Conservation (phyloP, 1,140 invertebrate species). For the Drosophila trapezifrons region DNA sequence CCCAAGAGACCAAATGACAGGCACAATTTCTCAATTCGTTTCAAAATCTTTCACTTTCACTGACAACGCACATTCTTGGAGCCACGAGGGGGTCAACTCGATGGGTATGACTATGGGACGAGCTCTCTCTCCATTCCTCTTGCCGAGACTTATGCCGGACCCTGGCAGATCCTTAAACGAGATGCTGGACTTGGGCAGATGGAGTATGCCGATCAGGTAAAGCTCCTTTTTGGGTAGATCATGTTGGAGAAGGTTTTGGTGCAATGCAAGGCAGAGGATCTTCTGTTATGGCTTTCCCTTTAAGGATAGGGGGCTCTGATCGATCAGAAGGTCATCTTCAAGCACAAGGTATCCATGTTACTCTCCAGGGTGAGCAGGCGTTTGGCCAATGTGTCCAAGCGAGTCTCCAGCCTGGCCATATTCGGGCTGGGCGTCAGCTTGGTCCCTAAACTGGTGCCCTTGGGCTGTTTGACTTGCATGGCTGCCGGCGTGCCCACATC, state of each 20-base stretch:
- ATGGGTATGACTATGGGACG: too few species aligned
- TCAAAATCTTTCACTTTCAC: conserved; percentile 56
- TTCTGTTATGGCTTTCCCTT: too few species aligned
- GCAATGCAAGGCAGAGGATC: too few species aligned
- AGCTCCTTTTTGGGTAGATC: background rate
- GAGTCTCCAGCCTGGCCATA: background rate
- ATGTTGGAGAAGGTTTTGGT: too few species aligned
- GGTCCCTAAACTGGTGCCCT: background rate
- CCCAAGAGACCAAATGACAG: conserved; percentile 18
- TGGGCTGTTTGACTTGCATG: background rate
- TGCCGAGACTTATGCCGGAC: background rate
- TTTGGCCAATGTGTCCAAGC: background rate
- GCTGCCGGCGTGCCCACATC: background rate
- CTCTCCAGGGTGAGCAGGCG: background rate
- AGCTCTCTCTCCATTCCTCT: background rate
- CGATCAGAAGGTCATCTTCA: background rate
- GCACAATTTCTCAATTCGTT: conserved; percentile 25
- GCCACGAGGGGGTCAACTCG: conserved; percentile 5
- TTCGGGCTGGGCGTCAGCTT: background rate
- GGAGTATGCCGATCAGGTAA: background rate
- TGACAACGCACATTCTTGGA: conserved; percentile 44
- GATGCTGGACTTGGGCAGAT: too few species aligned
- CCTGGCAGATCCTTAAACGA: background rate
- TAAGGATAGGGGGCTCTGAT: too few species aligned
- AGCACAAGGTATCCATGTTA: background rate